These are phyloP conservation scores for Chrysina gloriosa DNA, from an alignment of 2,888 invertebrate species.

Conservation along the genomic window DNA sequence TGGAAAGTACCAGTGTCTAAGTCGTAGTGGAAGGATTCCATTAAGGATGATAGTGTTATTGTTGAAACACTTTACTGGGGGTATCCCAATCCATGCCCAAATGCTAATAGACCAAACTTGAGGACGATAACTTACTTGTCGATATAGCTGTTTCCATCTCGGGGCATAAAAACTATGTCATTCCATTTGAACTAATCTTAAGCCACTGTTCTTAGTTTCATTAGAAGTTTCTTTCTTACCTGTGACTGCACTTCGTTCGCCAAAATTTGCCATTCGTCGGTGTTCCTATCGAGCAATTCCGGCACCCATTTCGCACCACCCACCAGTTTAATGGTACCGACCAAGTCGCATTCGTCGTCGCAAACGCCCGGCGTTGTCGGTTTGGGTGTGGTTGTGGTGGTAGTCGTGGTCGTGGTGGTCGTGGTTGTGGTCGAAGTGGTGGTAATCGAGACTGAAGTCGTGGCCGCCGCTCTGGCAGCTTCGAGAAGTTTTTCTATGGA, in stretches of 20 bases:
- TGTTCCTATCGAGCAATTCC: slow-evolving; percentile 86
- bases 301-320: slow-evolving; percentile 87
- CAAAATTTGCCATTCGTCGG: slow-evolving; percentile 85
- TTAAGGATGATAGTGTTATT: too few species aligned
- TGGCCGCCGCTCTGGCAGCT: slow-evolving; percentile 72
- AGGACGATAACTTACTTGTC: too few species aligned
- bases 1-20: too few species aligned
- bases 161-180: too few species aligned
- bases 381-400: slow-evolving; percentile 75
- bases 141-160: too few species aligned
- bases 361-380: slow-evolving; percentile 86
- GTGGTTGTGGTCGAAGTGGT: slow-evolving; percentile 69
- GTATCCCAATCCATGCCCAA: too few species aligned
- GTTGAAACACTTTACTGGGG: too few species aligned
- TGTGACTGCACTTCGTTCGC: slow-evolving; percentile 85
- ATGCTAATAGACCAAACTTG: too few species aligned
- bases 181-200: too few species aligned
- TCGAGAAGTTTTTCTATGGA: slow-evolving; percentile 85
- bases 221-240: slow-evolving; percentile 65
- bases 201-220: background rate
- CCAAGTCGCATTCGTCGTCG: slow-evolving; percentile 82
- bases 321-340: slow-evolving; percentile 86
- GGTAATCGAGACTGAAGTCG: slow-evolving; percentile 65
- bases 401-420: slow-evolving; percentile 77
- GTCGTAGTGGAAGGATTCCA: too few species aligned